These are phyloP conservation scores for Anaspis maculata DNA, from an alignment of 2,888 invertebrate genomes.

Conservation along the genomic window DNA sequence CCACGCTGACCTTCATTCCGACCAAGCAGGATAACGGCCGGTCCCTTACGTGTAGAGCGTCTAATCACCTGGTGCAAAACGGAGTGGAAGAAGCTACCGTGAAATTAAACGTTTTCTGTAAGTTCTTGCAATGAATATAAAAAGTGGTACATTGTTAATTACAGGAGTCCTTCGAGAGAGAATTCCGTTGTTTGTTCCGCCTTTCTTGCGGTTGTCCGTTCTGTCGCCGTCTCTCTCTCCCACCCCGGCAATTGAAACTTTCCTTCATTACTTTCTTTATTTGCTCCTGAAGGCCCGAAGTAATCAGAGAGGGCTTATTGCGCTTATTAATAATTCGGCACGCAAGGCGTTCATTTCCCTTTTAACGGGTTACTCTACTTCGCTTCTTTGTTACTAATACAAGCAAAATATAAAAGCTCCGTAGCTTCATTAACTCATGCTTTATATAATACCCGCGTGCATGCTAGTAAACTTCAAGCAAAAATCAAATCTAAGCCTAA, in stretches of 20 bases:
- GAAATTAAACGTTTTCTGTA: conserved; percentile 81
- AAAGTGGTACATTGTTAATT: conserved; percentile 22
- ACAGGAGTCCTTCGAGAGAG: conserved; percentile 15
- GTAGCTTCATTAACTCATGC: too few relatives aligned
- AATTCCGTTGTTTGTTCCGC: conserved; percentile 15
- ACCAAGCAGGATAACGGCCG: conserved; percentile 70
- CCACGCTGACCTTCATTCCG: conserved; percentile 67
- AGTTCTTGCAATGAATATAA: conserved; percentile 44
- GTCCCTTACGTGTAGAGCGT: conserved; percentile 70
- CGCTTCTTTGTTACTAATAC: too few relatives aligned
- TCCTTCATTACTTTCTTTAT: neutral
- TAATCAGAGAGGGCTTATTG: too few relatives aligned
- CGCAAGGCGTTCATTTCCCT: too few relatives aligned
- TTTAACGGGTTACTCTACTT: too few relatives aligned
- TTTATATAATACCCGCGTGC: too few relatives aligned
- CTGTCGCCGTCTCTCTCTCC: neutral
- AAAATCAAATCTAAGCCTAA: too few relatives aligned
- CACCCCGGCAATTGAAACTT: neutral
- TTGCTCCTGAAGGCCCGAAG: too few relatives aligned
- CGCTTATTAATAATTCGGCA: too few relatives aligned
- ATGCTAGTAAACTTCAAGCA: too few relatives aligned
- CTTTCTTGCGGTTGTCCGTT: conserved; percentile 7
- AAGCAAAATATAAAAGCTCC: too few relatives aligned
- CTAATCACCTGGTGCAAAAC: conserved; percentile 64
- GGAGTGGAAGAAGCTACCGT: conserved; percentile 70